Evolutionary conservation across 2,797 vertebrate genomes (phyloP).

Genomic region (Pelochelys cantorii): DNA sequence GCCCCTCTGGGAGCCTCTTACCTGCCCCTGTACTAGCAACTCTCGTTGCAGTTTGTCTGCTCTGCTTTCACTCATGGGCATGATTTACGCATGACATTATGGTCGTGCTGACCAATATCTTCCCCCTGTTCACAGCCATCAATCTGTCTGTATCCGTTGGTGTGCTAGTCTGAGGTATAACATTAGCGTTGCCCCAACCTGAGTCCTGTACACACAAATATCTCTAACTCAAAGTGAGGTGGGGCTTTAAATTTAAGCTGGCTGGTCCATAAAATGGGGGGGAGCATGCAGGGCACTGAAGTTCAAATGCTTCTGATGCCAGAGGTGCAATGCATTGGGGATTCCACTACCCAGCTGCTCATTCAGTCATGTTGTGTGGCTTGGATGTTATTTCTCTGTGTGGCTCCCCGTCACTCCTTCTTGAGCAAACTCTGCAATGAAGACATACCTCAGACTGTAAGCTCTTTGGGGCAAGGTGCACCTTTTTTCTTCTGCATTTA

Average conservation of each 20-base stretch:
- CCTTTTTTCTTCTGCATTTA: background rate
- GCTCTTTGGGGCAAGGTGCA: background rate
- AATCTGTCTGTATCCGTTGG: background rate
- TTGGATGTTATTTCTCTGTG: background rate
- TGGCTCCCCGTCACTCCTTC: no score
- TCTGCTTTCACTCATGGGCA: background rate
- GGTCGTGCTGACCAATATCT: background rate
- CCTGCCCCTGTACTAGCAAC: background rate
- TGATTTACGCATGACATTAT: no score
- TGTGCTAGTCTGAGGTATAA: no score
- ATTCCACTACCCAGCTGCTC: background rate
- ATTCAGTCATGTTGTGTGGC: background rate
- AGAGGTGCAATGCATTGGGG: background rate
- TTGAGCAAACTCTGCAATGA: background rate
- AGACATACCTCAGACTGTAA: background rate
- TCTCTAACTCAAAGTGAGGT: no score
- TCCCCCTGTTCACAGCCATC: background rate
- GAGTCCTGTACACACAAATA: no score
- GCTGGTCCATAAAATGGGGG: no score
- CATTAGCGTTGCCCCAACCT: no score
- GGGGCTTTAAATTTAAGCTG: background rate
- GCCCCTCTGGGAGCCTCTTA: no score
- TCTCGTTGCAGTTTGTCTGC: constrained; percentile 29
- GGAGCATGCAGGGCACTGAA: no score
- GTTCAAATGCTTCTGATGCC: background rate